Base-by-base conservation (phyloP, 2,888 invertebrate genomes). In the Tryphoninae sp. region DNA sequence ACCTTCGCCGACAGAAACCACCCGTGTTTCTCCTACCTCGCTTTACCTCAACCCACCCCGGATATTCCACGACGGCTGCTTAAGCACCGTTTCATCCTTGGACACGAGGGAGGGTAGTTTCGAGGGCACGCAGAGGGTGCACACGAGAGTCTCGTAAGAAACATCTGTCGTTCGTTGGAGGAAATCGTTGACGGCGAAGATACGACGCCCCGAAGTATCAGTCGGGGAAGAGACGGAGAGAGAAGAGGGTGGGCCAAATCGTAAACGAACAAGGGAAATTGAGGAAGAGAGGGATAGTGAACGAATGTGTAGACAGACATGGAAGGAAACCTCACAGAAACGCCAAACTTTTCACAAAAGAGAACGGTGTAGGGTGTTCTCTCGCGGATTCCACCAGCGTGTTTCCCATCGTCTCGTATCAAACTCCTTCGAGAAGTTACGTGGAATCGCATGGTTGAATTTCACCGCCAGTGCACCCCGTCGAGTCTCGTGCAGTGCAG, bases 91-190 rank as follows among this genome's bases (percentile, higher is more conserved):
- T 87, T 87, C 85, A 62, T 86, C 86, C 85, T 74, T 33, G 40
- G 73, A 78, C 81, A 55, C 58, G 72, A 26, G 65, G 55, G 59
- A 23, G 59, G 68, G 55, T 51, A 79, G 80, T 83, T 80, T 84
- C 84, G 79, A 80, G 82, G 81, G 82, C 84, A 84, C 80, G 83
- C 81, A 81, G 84, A 80, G 82, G 82, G 81, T 80, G 79, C 83
- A 81, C 83, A 82, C 86, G 86, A 85, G 86, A 85, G 16, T 69
- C 62, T 89, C 89, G 87, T 90, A 87, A 87, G 86, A 86, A 89
- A 88, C 89, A 89, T 89, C 89, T 90, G 90, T 87, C 85, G 86
- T 87, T 26, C 51, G 61, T 62, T 62, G 11, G 19, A 51, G 42
- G 67, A 11, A 67, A 69, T 75, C 53, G 75, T 40, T 49, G 49